A percentile compares a stretch with the other conserved stretches of the same genome.
phyloP scores from a whole-genome alignment of 2,888 invertebrate genomes.

The Phorcus lineatus region DNA sequence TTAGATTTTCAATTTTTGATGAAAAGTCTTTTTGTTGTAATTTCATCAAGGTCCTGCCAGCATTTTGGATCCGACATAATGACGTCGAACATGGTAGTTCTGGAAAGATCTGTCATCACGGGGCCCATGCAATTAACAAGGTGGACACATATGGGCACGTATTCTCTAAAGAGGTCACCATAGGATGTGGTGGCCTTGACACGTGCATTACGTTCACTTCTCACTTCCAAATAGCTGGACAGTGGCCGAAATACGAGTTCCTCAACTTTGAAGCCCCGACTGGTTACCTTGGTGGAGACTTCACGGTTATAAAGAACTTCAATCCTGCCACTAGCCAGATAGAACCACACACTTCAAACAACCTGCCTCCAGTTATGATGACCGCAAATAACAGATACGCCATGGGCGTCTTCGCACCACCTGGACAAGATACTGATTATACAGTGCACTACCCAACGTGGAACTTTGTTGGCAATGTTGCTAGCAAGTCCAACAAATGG shows the following conservation, averaged over 20 bases:
- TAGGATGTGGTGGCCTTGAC: constrained; percentile 39
- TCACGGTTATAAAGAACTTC: constrained; percentile 33
- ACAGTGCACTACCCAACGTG: constrained; percentile 24
- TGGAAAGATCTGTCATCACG: no score
- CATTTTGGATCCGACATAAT: no score
- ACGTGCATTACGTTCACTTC: constrained; percentile 42
- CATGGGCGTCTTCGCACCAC: constrained; percentile 43
- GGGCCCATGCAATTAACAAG: constrained; percentile 38
- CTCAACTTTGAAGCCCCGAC: constrained; percentile 48
- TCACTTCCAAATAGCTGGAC: no score
- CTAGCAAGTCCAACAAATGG: constrained; percentile 39
- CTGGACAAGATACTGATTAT: constrained; percentile 41
- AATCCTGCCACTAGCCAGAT: constrained; percentile 30
- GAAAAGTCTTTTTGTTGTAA: no score
- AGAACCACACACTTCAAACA: no score
- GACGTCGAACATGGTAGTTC: no score
- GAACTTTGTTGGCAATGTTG: background rate
- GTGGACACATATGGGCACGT: constrained; percentile 35
- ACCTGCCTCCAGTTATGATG: constrained; percentile 38
- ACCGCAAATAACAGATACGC: constrained; percentile 40
- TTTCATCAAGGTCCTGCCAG: no score
- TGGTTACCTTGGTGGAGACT: constrained; percentile 45
- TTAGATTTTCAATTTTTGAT: no score
- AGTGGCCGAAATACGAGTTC: constrained; percentile 39
- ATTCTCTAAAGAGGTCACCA: constrained; percentile 43